Percentiles rank a stretch among this genome's conserved stretches.
Conservation (phyloP, 2,888 invertebrate genomes). For the Lordiphosa fenestrarum region DNA sequence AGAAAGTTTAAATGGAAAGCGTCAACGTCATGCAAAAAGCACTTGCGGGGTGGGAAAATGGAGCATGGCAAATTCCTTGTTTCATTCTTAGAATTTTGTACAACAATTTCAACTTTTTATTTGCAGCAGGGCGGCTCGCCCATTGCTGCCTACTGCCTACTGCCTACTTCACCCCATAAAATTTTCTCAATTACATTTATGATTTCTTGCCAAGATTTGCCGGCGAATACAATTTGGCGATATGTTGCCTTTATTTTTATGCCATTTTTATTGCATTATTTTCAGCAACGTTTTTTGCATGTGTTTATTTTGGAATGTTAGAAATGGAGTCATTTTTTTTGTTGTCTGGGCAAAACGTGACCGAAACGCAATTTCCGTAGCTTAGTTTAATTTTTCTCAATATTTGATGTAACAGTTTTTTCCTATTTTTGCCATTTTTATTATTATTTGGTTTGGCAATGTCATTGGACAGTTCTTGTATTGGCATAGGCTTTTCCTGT, state of each 20-base stretch:
- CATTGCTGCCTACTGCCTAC: background rate
- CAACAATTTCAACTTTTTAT: constrained; percentile 74
- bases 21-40: constrained; percentile 59
- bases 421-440: constrained; percentile 3
- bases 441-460: constrained; percentile 54
- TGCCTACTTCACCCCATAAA: constrained; percentile 48
- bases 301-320: constrained; percentile 47
- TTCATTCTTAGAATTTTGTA: constrained; percentile 61
- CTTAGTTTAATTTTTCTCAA: constrained; percentile 73
- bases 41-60: constrained; percentile 2
- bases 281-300: constrained; percentile 53
- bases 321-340: constrained; percentile 63
- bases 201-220: constrained; percentile 61
- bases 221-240: constrained; percentile 11
- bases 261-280: constrained; percentile 72
- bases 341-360: constrained; percentile 57
- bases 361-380: constrained; percentile 64
- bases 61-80: constrained; percentile 39
- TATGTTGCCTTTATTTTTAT: constrained; percentile 57
- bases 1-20: constrained; percentile 67
- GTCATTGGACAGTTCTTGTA: constrained; percentile 31
- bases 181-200: constrained; percentile 72
- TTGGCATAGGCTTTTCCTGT: constrained; percentile 53
- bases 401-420: constrained; percentile 23
- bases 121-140: constrained; percentile 29